Conservation (phyloP, 2,797 vertebrate genomes). For the Parauchenoglanis punctatus region DNA sequence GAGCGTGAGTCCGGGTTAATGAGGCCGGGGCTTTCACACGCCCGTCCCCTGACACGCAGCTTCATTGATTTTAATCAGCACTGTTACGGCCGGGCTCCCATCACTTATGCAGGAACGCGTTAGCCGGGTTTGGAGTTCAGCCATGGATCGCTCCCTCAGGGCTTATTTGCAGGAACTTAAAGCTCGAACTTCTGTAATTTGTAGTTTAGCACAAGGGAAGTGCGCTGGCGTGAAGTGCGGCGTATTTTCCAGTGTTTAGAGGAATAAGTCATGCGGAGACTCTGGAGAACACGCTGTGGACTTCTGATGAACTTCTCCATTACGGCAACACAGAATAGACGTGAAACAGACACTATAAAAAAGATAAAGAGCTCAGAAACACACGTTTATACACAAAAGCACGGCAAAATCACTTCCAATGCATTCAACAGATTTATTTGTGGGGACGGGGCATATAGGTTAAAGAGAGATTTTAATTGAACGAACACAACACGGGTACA, state of each 20-base stretch:
- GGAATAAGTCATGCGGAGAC: neutral
- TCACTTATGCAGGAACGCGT: neutral
- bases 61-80: constrained; percentile 50
- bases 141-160: neutral
- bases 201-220: neutral
- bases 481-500: neutral
- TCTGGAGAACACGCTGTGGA: neutral
- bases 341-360: neutral
- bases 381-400: neutral
- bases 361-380: neutral
- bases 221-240: neutral
- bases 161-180: neutral
- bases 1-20: constrained; percentile 13
- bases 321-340: neutral
- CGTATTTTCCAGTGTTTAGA: neutral
- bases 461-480: neutral
- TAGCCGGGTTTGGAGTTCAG: neutral
- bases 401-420: neutral
- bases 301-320: neutral
- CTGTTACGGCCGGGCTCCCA: constrained; percentile 7
- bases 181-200: neutral
- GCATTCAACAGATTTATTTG: neutral
- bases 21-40: constrained; percentile 8
- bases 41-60: constrained; percentile 5
- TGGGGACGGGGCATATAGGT: neutral